These are phyloP conservation scores for Griposia aprilina DNA, from an alignment of 2,888 invertebrate species.

Conservation along the genomic window DNA sequence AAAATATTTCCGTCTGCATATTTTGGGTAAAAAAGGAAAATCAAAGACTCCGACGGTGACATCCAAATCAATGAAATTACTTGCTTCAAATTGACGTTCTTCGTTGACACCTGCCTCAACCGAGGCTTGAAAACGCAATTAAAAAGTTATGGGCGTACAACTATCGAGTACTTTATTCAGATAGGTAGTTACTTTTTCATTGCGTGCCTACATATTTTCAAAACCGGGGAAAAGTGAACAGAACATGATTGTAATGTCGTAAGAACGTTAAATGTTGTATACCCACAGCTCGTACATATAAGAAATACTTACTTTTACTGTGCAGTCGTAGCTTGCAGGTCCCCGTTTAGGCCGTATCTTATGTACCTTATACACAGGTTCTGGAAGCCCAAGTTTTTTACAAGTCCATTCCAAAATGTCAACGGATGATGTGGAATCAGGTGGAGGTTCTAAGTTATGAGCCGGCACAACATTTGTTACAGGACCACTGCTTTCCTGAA, in stretches of 20 bases:
- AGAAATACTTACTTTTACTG: slow-evolving; percentile 80
- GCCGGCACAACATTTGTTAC: slow-evolving; percentile 80
- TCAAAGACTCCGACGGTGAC: background rate
- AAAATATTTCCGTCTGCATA: background rate
- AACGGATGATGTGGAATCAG: slow-evolving; percentile 82
- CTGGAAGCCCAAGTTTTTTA: slow-evolving; percentile 83
- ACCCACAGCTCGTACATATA: background rate
- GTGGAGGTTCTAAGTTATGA: slow-evolving; percentile 83
- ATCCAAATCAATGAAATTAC: background rate
- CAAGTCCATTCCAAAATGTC: slow-evolving; percentile 87
- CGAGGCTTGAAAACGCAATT: background rate
- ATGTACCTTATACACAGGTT: slow-evolving; percentile 83
- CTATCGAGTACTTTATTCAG: background rate
- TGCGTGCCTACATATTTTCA: background rate
- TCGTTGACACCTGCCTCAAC: background rate
- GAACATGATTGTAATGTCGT: background rate
- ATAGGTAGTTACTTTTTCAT: slow-evolving; percentile 1
- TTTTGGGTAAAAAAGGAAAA: background rate
- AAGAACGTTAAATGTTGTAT: background rate
- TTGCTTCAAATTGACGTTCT: background rate
- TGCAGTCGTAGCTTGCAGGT: slow-evolving; percentile 81
- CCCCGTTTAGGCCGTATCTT: slow-evolving; percentile 79
- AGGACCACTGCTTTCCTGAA: slow-evolving; percentile 79
- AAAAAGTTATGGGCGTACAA: background rate
- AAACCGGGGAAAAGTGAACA: background rate